Base-by-base conservation (phyloP, 2,888 invertebrate genomes). In the Pachliopta kotzebuea region DNA sequence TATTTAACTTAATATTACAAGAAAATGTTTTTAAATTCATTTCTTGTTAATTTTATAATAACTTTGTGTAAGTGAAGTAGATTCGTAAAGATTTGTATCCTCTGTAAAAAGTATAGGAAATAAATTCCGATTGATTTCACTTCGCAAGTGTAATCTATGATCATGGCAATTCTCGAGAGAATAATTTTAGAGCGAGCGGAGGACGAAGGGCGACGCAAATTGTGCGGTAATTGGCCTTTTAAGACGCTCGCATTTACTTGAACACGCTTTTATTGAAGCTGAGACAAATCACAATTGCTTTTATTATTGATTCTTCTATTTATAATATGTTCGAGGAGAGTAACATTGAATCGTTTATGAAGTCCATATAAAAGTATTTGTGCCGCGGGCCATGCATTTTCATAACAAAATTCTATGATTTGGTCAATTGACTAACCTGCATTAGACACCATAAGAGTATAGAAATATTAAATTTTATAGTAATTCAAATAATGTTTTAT, bases 181-280 rank as follows among this genome's bases (percentile, higher is more conserved):
- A 85, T 87, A 88, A 90, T 86, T 85, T 81, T 79, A 83, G 83
- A 83, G 80, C 75, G 79, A 72, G 71, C 76, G 74, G 68, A 59
- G 71, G 69, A 73, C 71, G 78, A 78, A 77, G 82, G 79, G 82
- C 75, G 83, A 77, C 74, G 84, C 80, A 87, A 89, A 90, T 90
- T 90, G 88, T 83, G 67, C 71, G 75, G 77, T 90, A 90, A 90
- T 90, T 90, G 90, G 77, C 88, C 90, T 90, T 90, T 90, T 88
- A 90, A 86, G 85, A 73, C 77, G 71, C 76, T 76, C 80, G 75
- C 80, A 79, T 78, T 80, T 78, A 75, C 81, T 82, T 78, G 78
- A 80, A 79, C 79, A 76, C 72, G 81, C 83, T 84, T 84, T 84
- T 81, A 84, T 77, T 75, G 77, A 78, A 75, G 72, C 75, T 75